These are phyloP conservation scores for Stenurella melanura DNA, from an alignment of 2,888 invertebrate genomes.

Conservation along the genomic window DNA sequence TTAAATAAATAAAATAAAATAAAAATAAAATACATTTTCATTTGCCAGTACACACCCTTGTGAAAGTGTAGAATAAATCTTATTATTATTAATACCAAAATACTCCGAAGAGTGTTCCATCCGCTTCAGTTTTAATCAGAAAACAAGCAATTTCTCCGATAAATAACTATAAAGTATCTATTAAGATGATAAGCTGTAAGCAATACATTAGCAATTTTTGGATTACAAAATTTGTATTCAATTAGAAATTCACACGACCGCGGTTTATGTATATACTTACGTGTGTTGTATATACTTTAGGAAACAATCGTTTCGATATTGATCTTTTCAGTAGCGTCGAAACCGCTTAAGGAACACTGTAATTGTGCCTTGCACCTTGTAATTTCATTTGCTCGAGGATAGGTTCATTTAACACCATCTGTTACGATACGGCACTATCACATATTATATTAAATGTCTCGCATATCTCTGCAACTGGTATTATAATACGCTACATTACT, in stretches of 20 bases:
- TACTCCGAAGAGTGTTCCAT: too few species aligned
- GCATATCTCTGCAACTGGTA: conserved; percentile 33
- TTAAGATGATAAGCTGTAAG: neutral
- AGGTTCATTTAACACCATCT: conserved; percentile 69
- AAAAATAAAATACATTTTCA: too few species aligned
- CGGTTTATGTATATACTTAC: conserved; percentile 22
- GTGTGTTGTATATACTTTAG: conserved; percentile 57
- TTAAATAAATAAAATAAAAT: too few species aligned
- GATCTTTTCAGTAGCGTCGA: conserved; percentile 66
- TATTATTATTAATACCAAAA: too few species aligned
- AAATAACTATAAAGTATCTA: neutral
- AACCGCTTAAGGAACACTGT: conserved; percentile 66
- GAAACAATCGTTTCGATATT: conserved; percentile 65
- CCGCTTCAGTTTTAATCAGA: neutral
- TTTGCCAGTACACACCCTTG: too few species aligned
- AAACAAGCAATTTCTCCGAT: neutral
- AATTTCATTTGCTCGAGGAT: conserved; percentile 68
- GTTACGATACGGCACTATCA: conserved; percentile 51
- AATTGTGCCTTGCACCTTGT: conserved; percentile 68
- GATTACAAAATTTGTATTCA: conserved; percentile 1
- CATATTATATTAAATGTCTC: conserved; percentile 34
- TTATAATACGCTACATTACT: neutral
- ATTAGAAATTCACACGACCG: neutral
- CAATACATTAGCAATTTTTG: neutral
- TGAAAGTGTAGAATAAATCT: too few species aligned